Conservation (phyloP, 2,113 vertebrate species). For the Eolophus roseicapilla region DNA sequence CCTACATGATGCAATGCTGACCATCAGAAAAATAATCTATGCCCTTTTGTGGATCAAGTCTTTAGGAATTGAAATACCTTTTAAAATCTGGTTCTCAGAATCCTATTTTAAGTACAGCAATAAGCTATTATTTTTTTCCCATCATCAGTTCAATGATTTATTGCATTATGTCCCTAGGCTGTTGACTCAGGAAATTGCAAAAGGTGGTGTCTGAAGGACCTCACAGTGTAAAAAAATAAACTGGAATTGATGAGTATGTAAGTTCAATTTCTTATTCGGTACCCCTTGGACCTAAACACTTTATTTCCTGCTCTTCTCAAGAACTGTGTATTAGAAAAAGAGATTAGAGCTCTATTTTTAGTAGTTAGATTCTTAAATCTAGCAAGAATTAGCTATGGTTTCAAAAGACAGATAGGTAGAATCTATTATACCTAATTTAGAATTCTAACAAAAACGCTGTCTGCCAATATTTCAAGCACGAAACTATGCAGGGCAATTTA, state of each 20-base stretch:
- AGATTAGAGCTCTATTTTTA: neutral
- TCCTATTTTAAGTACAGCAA: neutral
- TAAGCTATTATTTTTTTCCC: neutral
- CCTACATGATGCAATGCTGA: neutral
- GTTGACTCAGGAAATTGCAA: slow-evolving; percentile 4
- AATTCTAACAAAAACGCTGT: neutral
- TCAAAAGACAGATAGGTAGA: neutral
- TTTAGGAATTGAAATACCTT: neutral
- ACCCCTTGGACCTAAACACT: neutral
- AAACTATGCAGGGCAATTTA: neutral
- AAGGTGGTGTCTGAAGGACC: neutral
- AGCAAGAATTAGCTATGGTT: neutral
- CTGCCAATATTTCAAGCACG: neutral
- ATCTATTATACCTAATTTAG: neutral
- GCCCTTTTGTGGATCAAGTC: neutral
- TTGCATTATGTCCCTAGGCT: neutral
- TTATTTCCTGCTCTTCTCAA: neutral
- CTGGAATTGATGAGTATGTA: neutral
- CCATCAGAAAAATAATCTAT: neutral
- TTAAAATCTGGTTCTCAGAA: neutral
- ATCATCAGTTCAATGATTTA: neutral
- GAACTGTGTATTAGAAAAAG: neutral
- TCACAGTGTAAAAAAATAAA: neutral
- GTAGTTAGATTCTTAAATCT: neutral
- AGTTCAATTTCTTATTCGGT: neutral